These are phyloP conservation scores for Lacanobia wlatinum DNA, from an alignment of 2,888 invertebrate genomes.

Conservation along the genomic window DNA sequence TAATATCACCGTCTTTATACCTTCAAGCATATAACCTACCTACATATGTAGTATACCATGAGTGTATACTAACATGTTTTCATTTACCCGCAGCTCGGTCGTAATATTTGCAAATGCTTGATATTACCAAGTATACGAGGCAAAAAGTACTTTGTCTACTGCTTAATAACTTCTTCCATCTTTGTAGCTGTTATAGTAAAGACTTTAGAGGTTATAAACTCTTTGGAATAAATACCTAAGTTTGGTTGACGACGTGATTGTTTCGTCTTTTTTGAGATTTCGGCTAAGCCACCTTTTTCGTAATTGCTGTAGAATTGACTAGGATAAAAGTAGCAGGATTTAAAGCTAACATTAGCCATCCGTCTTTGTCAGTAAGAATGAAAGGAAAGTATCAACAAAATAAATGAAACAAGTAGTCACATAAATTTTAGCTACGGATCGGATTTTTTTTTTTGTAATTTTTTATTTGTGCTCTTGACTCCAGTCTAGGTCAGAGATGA, in stretches of 20 bases:
- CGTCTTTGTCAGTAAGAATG: too few relatives aligned
- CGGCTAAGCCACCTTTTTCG: not conserved
- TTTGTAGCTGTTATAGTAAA: conserved; percentile 24
- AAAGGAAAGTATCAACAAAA: too few relatives aligned
- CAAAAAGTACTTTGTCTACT: conserved; percentile 20
- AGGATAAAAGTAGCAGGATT: not conserved
- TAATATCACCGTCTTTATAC: conserved; percentile 2
- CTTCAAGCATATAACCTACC: not conserved
- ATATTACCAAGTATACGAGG: conserved; percentile 35
- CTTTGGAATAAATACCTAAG: conserved; percentile 18
- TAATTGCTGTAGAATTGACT: not conserved
- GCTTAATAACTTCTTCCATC: conserved; percentile 41
- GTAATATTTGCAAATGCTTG: conserved; percentile 47
- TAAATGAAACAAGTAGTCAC: too few relatives aligned
- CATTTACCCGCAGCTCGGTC: conserved; percentile 34
- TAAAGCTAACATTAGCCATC: too few relatives aligned
- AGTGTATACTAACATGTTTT: conserved; percentile 35
- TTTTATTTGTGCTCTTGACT: too few relatives aligned
- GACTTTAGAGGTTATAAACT: conserved; percentile 8
- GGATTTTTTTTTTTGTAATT: too few relatives aligned
- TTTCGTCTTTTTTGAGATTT: not conserved
- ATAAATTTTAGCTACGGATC: too few relatives aligned
- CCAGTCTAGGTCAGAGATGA: too few relatives aligned
- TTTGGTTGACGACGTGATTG: not conserved
- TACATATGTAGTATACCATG: not conserved